Evolutionary conservation across 2,888 invertebrate genomes (phyloP).

Genomic region (Branchipolynoe longqiensis): DNA sequence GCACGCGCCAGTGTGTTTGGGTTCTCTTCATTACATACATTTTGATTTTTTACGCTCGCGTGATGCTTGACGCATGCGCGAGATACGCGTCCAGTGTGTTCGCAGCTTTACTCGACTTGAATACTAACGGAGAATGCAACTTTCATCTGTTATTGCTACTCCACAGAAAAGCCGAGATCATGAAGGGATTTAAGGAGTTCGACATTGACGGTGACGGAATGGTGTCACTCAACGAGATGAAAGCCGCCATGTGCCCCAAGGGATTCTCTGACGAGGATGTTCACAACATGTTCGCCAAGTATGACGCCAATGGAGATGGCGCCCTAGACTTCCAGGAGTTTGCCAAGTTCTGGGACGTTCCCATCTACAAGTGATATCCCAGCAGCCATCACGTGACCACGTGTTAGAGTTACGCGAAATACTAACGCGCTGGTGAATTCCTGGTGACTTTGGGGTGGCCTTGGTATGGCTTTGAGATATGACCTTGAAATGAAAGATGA

Average conservation of each 20-base stretch:
- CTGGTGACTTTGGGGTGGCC: neutral
- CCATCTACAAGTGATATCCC: slow-evolving; percentile 56
- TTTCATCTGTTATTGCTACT: too few species aligned
- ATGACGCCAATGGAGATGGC: slow-evolving; percentile 65
- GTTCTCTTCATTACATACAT: too few species aligned
- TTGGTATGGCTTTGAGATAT: neutral
- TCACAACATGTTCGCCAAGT: slow-evolving; percentile 61
- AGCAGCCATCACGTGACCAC: neutral
- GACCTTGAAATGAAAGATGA: neutral
- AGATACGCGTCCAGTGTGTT: too few species aligned
- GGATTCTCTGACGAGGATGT: slow-evolving; percentile 62
- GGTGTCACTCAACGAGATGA: slow-evolving; percentile 61
- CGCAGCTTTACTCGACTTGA: too few species aligned
- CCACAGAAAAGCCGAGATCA: slow-evolving; percentile 64
- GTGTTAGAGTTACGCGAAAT: too few species aligned
- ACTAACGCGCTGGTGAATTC: neutral
- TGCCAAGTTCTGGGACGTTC: slow-evolving; percentile 67
- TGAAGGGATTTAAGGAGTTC: slow-evolving; percentile 64
- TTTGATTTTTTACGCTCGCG: neutral
- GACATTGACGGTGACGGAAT: slow-evolving; percentile 65
- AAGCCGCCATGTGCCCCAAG: slow-evolving; percentile 62
- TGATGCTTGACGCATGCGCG: neutral
- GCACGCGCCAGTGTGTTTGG: too few species aligned
- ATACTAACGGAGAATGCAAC: too few species aligned
- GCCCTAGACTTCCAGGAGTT: slow-evolving; percentile 65